These are phyloP conservation scores for Silurus lanzhouensis DNA, from an alignment of 2,797 vertebrate genomes.

Conservation along the genomic window DNA sequence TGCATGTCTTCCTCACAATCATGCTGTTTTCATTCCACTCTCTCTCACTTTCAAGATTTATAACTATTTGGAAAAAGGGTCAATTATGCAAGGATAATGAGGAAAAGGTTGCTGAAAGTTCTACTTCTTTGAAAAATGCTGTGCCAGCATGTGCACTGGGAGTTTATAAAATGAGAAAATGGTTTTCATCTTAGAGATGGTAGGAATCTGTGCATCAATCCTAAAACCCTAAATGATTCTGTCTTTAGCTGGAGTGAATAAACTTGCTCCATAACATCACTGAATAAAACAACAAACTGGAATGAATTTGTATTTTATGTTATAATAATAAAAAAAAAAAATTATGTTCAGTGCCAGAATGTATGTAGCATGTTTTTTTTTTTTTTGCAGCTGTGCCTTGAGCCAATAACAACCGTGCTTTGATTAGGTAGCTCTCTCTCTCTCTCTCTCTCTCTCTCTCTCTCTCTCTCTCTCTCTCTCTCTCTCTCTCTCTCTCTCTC, in stretches of 20 bases:
- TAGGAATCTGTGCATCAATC: neutral
- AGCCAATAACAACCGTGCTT: neutral
- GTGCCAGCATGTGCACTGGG: neutral
- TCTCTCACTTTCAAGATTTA: neutral
- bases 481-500: neutral
- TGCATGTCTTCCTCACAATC: neutral
- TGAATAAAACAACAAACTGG: neutral
- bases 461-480: neutral
- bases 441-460: neutral
- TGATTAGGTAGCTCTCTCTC: neutral
- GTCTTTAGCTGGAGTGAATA: too few relatives aligned
- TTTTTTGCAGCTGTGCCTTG: neutral
- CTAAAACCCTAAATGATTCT: neutral
- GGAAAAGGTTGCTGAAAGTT: neutral
- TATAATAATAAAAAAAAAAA: neutral
- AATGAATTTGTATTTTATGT: neutral
- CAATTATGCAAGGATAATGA: neutral
- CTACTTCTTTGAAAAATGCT: neutral
- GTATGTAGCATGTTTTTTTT: too few relatives aligned
- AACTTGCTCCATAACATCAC: neutral
- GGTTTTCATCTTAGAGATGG: neutral
- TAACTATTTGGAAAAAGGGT: neutral
- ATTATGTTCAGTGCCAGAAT: neutral
- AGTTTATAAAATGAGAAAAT: neutral
- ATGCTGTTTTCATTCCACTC: neutral